phyloP scores from a whole-genome alignment of 2,113 vertebrate species.

The Dasypus novemcinctus region DNA sequence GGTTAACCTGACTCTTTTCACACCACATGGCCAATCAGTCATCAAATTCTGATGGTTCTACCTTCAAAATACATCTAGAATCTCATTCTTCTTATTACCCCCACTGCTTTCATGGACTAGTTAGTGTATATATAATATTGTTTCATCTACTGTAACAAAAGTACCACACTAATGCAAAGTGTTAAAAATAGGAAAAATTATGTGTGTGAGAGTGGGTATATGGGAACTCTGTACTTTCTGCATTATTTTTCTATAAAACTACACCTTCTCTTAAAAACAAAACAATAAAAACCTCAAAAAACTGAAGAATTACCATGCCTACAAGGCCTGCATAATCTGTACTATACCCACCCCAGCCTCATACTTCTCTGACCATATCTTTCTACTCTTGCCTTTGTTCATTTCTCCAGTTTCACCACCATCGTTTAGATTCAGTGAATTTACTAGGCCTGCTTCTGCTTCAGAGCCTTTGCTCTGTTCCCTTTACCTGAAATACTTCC shows the following conservation, averaged over 20 bases:
- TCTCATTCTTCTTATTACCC: background rate
- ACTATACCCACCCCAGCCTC: background rate
- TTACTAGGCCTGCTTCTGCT: background rate
- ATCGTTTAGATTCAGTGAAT: background rate
- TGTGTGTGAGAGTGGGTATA: too few species aligned
- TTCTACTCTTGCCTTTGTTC: background rate
- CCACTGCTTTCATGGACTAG: background rate
- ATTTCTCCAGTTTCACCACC: background rate
- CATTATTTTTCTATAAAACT: too few species aligned
- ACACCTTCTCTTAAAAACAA: too few species aligned
- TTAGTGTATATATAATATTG: too few species aligned
- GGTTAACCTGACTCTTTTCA: slow-evolving; percentile 22
- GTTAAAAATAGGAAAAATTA: too few species aligned
- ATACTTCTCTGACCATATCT: background rate
- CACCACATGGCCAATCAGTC: background rate
- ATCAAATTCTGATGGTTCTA: background rate
- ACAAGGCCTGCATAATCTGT: background rate
- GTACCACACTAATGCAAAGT: too few species aligned
- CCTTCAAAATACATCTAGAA: background rate
- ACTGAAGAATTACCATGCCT: slow-evolving; percentile 31
- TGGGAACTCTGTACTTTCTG: too few species aligned
- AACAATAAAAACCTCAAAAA: background rate
- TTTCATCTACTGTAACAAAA: too few species aligned
- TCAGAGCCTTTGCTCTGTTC: background rate
- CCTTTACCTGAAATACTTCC: background rate